Conservation (phyloP, 2,888 invertebrate species). For the Polylopha cassiicola region DNA sequence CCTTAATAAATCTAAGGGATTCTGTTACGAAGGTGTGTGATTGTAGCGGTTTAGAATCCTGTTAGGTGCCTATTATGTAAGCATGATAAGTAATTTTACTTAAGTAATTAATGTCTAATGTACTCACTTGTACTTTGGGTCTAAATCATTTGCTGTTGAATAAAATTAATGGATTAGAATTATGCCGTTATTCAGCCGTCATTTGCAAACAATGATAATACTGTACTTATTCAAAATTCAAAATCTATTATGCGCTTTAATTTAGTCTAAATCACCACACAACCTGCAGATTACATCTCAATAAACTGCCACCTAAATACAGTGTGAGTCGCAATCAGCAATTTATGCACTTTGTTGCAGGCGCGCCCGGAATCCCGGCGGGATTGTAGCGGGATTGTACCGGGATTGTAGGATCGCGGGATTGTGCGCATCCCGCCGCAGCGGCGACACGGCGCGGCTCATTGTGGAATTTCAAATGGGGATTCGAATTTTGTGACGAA, state of each 20-base stretch:
- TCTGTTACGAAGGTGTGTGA: too few species aligned
- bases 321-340: conserved; percentile 32
- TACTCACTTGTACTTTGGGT: too few species aligned
- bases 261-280: not conserved
- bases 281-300: conserved; percentile 19
- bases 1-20: too few species aligned
- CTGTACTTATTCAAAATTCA: not conserved
- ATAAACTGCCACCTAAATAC: conserved; percentile 31
- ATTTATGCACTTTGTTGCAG: conserved; percentile 31
- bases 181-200: too few species aligned
- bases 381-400: conserved; percentile 22
- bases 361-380: conserved; percentile 33
- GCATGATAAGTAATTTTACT: too few species aligned
- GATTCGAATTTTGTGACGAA: conserved; percentile 15
- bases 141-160: too few species aligned
- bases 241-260: not conserved
- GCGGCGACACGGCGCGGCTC: conserved; percentile 24
- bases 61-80: too few species aligned
- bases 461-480: conserved; percentile 32
- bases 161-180: too few species aligned
- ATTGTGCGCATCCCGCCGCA: conserved; percentile 29
- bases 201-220: too few species aligned
- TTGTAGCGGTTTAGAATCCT: too few species aligned
- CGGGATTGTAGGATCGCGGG: conserved; percentile 23
- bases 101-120: too few species aligned